Evolutionary conservation across 1,140 invertebrate species (phyloP), one percentile per base, ranked within the genome.

Genomic region (Berghia stephanieae): DNA sequence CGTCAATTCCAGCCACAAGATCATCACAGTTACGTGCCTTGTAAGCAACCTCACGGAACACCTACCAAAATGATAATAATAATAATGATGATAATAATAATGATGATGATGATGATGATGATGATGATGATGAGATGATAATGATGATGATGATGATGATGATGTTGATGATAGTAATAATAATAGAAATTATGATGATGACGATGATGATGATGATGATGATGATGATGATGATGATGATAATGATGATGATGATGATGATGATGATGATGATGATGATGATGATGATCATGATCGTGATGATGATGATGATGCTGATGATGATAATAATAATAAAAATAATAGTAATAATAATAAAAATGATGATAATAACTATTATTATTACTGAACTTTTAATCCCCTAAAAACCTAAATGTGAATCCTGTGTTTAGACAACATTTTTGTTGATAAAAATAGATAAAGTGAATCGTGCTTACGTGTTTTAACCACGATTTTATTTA

Each of bases 1-100:
- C 96, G 83, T 98, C 98, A 52, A 98, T 96, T 6, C 95, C 96
- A 13, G 94, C 96, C 0, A 98, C 88, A 0, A 98, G 87, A 82
- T 97, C 96, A 72, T 94, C 93, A 18, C 95, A 91, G 93, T 78
- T 94, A 92, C 5, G 94, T 0, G 96, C 95, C 87, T 94, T 95
- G 88, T 98, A 98, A 0, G 96, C 96, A 79, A 96, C 93, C 49
- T 94, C 94, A 84, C 97, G 95, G 88, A 99, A 99, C 57, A 95
- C 92, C 88, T 93, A 81, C 24, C 86, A 82, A 42, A 68, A 34
- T 49, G n/a, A 40, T 40, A 38, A 42, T 3, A 21, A 36, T 16
- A 34, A 27, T 36, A 34, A 31, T 24, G 31, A 16, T 10, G 38
- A 40, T 13, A 8, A 8, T 6, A 21, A 40, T 6, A 8, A 68